phyloP scores from a whole-genome alignment of 2,113 vertebrate species.

The Hydrolagus affinis region DNA sequence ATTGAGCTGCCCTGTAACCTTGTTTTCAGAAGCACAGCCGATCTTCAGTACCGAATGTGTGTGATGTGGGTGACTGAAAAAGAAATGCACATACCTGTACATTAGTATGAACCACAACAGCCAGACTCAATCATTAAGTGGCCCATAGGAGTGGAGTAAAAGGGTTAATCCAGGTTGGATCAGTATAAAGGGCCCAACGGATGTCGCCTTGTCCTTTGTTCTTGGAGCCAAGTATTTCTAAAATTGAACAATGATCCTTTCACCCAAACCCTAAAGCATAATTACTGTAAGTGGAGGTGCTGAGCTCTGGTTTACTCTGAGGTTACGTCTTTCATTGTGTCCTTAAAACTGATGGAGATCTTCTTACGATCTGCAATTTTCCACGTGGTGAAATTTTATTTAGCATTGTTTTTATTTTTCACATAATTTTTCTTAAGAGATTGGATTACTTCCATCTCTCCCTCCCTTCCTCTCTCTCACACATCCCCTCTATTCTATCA shows the following conservation, averaged over 20 bases:
- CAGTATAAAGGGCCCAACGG: slow-evolving; percentile 75
- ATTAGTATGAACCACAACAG: not conserved
- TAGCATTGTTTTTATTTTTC: not conserved
- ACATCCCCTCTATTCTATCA: no score
- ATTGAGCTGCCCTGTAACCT: no score
- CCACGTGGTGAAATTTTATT: not conserved
- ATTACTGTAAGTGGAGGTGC: not conserved
- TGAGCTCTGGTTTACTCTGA: not conserved
- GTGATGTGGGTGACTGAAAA: not conserved
- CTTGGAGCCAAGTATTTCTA: slow-evolving; percentile 68
- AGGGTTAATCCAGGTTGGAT: slow-evolving; percentile 70
- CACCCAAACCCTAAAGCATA: slow-evolving; percentile 33
- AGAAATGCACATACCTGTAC: not conserved
- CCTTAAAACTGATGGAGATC: not conserved
- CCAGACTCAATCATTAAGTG: slow-evolving; percentile 48
- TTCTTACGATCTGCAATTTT: not conserved
- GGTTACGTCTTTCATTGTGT: not conserved
- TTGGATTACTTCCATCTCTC: no score
- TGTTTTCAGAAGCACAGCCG: not conserved
- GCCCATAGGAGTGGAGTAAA: slow-evolving; percentile 64
- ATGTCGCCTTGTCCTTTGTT: slow-evolving; percentile 71
- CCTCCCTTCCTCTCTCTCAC: no score
- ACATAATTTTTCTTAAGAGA: no score
- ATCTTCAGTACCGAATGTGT: no score
- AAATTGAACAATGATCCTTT: slow-evolving; percentile 68